Evolutionary conservation across 2,888 invertebrate species (phyloP), one percentile per base, ranked within the genome.

Genomic region (Dichetophora obliterata): DNA sequence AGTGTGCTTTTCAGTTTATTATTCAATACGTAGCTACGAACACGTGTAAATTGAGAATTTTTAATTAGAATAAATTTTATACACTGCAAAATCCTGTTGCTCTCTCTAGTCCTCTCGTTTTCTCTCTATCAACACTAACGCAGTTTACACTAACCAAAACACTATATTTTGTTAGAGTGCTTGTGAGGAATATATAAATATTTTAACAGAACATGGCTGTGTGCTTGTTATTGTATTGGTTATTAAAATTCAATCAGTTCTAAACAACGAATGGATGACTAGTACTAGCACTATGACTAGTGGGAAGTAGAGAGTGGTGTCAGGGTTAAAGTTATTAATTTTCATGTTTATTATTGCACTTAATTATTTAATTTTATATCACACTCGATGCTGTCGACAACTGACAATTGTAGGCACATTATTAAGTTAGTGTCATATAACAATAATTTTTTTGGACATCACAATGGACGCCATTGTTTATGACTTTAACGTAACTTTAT

Each of bases 41-140:
- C 57, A 8, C 24, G 24, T 24, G 22, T 27, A 59, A 59, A 59
- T 43, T 59, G 57, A 59, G 57, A 59, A 59, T 59, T 59, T 59
- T 59, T 59, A 59, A 59, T 59, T 59, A 59, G 57, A 59, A 59
- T 59, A 59, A 59, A 59, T 59, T 59, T 59, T 8, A 24, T 59
- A 59, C 57, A 22, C 57, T 9, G 11, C 57, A 22, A 22, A 54
- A 22, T 27, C 5, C 57, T 24, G 11, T 27, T 27, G 9, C 19
- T 54, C n/a, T 54, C 54, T 59, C 24, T n/a, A n/a, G n/a, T n/a
- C n/a, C n/a, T 9, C 22, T n/a, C 19, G 3, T 54, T 54, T 22
- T 14, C 24, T 24, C 6, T 24, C n/a, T n/a, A n/a, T n/a, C n/a
- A n/a, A n/a, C 57, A 3, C 57, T 27, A 19, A 43, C 43, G 11